phyloP scores from a whole-genome alignment of 2,888 invertebrate genomes.

The Himalopsyche kuldschensis region DNA sequence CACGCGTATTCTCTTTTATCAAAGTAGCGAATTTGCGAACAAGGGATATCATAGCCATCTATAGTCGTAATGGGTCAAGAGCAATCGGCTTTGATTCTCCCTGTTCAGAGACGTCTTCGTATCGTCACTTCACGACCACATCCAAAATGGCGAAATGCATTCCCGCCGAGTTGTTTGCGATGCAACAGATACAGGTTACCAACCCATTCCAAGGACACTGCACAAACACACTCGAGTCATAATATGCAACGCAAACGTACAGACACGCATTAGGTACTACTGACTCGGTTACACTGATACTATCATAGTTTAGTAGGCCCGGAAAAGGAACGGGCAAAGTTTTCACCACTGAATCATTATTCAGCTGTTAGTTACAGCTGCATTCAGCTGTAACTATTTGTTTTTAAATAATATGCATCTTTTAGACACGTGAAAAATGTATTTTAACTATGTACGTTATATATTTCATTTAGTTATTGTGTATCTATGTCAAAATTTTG shows the following conservation, averaged over 20 bases:
- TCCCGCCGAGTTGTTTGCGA: constrained; percentile 37
- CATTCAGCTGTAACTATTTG: no score
- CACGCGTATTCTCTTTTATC: no score
- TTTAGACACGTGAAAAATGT: no score
- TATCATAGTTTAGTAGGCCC: background rate
- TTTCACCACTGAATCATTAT: no score
- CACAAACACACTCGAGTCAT: background rate
- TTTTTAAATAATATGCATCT: no score
- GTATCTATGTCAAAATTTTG: no score
- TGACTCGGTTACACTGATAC: background rate
- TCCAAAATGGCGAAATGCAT: constrained; percentile 41
- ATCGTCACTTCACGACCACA: background rate
- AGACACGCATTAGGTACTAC: constrained; percentile 3
- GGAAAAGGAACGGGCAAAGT: background rate
- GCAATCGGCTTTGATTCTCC: background rate
- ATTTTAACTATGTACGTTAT: no score
- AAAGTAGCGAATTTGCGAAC: no score
- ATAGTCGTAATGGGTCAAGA: background rate
- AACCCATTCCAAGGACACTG: constrained; percentile 41
- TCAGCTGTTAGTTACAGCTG: no score
- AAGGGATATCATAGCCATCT: background rate
- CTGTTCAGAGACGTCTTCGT: background rate
- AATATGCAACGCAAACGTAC: background rate
- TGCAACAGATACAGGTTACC: constrained; percentile 48
- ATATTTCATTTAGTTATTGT: no score